Conservation (phyloP, 2,888 invertebrate species). For the Agelastica alni region DNA sequence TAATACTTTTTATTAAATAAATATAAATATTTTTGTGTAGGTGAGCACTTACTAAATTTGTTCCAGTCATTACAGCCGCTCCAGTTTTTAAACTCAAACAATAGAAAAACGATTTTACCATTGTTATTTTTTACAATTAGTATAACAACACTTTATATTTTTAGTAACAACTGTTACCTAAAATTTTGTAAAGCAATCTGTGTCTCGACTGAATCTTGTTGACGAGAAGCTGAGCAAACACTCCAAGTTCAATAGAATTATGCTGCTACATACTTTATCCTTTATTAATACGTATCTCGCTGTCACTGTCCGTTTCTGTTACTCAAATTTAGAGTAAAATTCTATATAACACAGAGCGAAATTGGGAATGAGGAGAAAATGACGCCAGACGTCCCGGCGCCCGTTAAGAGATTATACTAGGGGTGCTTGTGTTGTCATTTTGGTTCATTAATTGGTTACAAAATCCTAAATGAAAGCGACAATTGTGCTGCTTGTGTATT, state of each 20-base stretch:
- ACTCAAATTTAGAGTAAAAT: not conserved
- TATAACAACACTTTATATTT: slow-evolving; percentile 6
- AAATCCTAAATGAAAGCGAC: no score
- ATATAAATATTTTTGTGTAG: no score
- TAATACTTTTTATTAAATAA: no score
- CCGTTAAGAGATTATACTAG: slow-evolving; percentile 17
- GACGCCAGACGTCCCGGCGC: slow-evolving; percentile 42
- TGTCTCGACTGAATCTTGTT: not conserved
- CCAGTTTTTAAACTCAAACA: slow-evolving; percentile 40
- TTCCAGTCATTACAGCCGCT: slow-evolving; percentile 41
- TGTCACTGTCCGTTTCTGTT: not conserved
- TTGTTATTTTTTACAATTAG: slow-evolving; percentile 12
- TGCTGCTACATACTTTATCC: not conserved
- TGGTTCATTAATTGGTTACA: no score
- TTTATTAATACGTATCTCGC: not conserved
- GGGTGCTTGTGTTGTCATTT: slow-evolving; percentile 18
- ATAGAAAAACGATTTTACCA: slow-evolving; percentile 38
- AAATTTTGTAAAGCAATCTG: not conserved
- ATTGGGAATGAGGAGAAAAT: slow-evolving; percentile 23
- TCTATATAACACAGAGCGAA: slow-evolving; percentile 2
- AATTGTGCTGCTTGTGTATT: no score
- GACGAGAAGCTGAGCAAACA: not conserved
- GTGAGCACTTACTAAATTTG: slow-evolving; percentile 45
- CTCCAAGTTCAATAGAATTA: not conserved
- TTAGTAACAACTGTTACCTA: not conserved